phyloP scores from a whole-genome alignment of 2,113 vertebrate species.

The Gallinago media region DNA sequence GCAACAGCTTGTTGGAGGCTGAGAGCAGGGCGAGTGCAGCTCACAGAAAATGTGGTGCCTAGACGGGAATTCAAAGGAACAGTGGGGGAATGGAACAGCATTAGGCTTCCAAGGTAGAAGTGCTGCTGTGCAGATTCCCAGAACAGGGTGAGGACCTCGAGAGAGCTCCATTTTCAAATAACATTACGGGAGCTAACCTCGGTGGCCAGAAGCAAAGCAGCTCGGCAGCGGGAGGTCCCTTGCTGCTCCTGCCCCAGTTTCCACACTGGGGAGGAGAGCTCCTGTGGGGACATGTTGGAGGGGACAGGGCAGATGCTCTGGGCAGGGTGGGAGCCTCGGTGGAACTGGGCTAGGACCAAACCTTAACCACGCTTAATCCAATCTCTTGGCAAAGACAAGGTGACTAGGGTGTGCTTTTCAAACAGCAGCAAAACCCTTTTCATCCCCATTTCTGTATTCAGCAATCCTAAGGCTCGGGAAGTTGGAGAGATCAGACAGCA shows the following conservation, averaged over 20 bases:
- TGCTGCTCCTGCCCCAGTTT: not conserved
- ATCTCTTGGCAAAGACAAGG: not conserved
- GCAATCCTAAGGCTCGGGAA: not conserved
- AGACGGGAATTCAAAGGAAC: not conserved
- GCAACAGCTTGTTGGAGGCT: not conserved
- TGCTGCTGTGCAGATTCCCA: not conserved
- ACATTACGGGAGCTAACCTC: not conserved
- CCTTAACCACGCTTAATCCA: not conserved
- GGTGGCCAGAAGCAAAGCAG: not conserved
- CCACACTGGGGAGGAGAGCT: rapidly evolving
- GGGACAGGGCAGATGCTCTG: not conserved
- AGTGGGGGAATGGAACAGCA: not conserved
- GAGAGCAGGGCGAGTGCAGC: not conserved
- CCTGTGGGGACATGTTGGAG: not conserved
- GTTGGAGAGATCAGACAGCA: not conserved
- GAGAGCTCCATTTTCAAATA: not conserved
- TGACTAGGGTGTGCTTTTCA: not conserved
- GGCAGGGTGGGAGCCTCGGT: not conserved
- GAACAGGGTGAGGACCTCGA: not conserved
- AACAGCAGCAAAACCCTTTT: rapidly evolving
- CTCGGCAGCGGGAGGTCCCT: not conserved
- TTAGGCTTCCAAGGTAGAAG: not conserved
- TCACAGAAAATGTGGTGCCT: not conserved
- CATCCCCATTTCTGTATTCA: not conserved
- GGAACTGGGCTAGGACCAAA: not conserved